Conservation (phyloP, 2,113 vertebrate species). For the Tenrec ecaudatus region DNA sequence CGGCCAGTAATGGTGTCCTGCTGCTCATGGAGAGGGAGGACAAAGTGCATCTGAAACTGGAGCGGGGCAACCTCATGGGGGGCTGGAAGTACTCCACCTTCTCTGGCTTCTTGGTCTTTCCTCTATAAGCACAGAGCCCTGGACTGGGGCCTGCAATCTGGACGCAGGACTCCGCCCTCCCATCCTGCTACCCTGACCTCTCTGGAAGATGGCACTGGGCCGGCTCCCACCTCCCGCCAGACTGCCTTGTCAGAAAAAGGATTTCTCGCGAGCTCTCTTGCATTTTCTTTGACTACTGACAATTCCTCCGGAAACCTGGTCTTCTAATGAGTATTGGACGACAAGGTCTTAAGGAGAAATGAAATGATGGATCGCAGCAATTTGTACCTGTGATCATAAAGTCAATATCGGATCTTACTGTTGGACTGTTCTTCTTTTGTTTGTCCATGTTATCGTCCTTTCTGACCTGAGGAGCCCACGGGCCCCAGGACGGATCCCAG, state of each 20-base stretch:
- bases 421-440: constrained; percentile 86
- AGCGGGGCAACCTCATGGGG: constrained; percentile 98
- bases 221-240: constrained; percentile 84
- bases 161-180: constrained; percentile 82
- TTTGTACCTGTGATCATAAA: constrained; percentile 92
- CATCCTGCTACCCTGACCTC: constrained; percentile 85
- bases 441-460: constrained; percentile 78
- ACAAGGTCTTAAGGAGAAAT: constrained; percentile 93
- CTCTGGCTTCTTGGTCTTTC: constrained; percentile 99
- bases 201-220: constrained; percentile 82
- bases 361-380: constrained; percentile 90
- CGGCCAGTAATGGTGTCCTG: constrained; percentile 98
- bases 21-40: constrained; percentile 98
- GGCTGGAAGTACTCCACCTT: constrained; percentile 99
- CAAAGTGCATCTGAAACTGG: constrained; percentile 98
- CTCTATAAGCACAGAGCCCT: constrained; percentile 91
- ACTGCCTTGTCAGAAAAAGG: constrained; percentile 90
- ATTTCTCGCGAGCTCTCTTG: constrained; percentile 88
- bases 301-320: constrained; percentile 91
- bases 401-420: constrained; percentile 92
- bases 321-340: constrained; percentile 91
- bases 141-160: constrained; percentile 64
- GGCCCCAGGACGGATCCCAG: constrained; percentile 83
- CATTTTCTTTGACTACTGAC: constrained; percentile 92
- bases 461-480: constrained; percentile 80